These are phyloP conservation scores for Perizoma affinitatum DNA, from an alignment of 2,888 invertebrate species.

Conservation along the genomic window DNA sequence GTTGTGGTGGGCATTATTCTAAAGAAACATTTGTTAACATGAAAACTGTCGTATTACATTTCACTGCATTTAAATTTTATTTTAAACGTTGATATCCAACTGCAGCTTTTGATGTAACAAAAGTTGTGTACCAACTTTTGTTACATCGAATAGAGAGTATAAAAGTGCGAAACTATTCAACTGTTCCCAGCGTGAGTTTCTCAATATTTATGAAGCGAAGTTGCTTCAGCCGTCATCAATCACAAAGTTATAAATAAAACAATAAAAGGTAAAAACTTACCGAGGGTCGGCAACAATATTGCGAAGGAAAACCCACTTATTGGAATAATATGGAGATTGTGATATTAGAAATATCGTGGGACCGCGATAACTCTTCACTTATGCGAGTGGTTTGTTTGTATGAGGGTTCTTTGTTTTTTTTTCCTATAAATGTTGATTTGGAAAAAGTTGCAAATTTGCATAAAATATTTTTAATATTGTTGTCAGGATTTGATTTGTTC, in stretches of 20 bases:
- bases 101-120: no score
- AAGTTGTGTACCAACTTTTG: no score
- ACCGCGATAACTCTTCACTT: conserved; percentile 59
- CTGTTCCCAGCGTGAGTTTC: conserved; percentile 64
- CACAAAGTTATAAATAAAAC: conserved; percentile 85
- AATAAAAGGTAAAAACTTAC: conserved; percentile 83
- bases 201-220: conserved; percentile 82
- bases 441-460: no score
- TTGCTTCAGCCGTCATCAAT: conserved; percentile 80
- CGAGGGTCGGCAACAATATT: conserved; percentile 78
- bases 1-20: no score
- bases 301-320: conserved; percentile 76
- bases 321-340: conserved; percentile 84
- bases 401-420: conserved; percentile 14
- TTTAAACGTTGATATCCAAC: no score
- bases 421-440: conserved; percentile 8
- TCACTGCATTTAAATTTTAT: no score
- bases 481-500: no score
- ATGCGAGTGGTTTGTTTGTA: conserved; percentile 17
- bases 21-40: no score
- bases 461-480: no score
- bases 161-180: conserved; percentile 57
- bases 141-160: no score
- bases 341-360: conserved; percentile 74
- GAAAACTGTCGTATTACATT: no score